These are phyloP conservation scores for Ceratosolen solmsi DNA, from an alignment of 1,140 invertebrate genomes.

Conservation along the genomic window DNA sequence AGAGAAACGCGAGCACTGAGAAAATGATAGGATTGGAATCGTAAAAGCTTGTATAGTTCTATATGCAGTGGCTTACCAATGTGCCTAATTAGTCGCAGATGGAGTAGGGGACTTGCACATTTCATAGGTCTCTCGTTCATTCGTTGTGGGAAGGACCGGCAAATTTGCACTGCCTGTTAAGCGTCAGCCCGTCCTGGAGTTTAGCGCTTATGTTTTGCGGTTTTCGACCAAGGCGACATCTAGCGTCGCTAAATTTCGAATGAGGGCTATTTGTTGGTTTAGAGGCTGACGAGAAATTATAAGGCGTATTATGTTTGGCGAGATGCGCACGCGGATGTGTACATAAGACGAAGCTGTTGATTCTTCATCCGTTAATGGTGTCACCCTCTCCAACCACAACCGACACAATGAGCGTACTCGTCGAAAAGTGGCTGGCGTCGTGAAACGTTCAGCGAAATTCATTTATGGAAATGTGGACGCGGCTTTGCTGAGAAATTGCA, in stretches of 20 bases:
- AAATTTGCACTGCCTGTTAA: not conserved
- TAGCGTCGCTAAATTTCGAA: not conserved
- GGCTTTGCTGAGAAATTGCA: not conserved
- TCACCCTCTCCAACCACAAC: not conserved
- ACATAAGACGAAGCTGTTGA: not conserved
- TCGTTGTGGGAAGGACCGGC: not conserved
- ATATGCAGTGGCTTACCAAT: not conserved
- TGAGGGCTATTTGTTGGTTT: not conserved
- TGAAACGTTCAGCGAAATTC: constrained; percentile 22
- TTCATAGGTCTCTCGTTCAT: not conserved
- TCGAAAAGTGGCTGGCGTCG: not conserved
- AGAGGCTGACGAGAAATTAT: not conserved
- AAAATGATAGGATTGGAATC: not conserved
- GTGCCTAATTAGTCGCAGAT: constrained; percentile 24
- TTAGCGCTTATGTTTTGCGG: constrained; percentile 15
- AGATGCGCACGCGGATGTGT: not conserved
- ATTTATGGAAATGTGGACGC: constrained; percentile 1
- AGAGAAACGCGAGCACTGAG: not conserved
- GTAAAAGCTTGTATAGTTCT: not conserved
- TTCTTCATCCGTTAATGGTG: constrained; percentile 14
- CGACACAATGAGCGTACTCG: not conserved
- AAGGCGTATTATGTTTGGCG: not conserved
- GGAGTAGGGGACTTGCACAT: constrained; percentile 22
- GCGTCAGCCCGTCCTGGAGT: not conserved
- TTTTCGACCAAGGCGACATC: not conserved